Conservation (phyloP, 2,888 invertebrate species). For the Xylota segnis region DNA sequence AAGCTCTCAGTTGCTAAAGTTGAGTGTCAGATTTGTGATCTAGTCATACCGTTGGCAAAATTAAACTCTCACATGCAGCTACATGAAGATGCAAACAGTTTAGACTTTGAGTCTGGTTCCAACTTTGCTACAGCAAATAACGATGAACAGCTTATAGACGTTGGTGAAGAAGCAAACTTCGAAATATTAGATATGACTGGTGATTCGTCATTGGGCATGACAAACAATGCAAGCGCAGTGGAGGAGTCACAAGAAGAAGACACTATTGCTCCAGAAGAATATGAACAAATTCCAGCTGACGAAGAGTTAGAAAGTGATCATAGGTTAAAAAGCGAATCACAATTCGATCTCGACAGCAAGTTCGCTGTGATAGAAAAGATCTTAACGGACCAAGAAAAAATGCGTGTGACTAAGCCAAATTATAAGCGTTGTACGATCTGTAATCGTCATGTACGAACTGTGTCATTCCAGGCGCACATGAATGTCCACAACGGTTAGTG, state of each 20-base stretch:
- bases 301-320: slow-evolving; percentile 20
- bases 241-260: slow-evolving; percentile 47
- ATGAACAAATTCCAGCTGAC: slow-evolving; percentile 25
- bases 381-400: slow-evolving; percentile 56
- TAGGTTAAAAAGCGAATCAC: slow-evolving; percentile 21
- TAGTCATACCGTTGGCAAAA: slow-evolving; percentile 30
- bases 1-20: slow-evolving; percentile 37
- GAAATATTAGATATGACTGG: slow-evolving; percentile 50
- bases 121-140: slow-evolving; percentile 20
- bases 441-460: slow-evolving; percentile 32
- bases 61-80: slow-evolving; percentile 54
- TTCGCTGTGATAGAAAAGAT: slow-evolving; percentile 55
- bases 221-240: neutral
- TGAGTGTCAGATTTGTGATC: slow-evolving; percentile 67
- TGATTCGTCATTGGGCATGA: slow-evolving; percentile 7
- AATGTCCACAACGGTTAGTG: slow-evolving; percentile 67
- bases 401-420: slow-evolving; percentile 28
- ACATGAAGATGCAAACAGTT: slow-evolving; percentile 46
- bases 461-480: slow-evolving; percentile 59
- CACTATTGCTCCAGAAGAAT: neutral
- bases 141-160: slow-evolving; percentile 57
- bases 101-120: slow-evolving; percentile 23
- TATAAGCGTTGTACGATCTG: slow-evolving; percentile 58
- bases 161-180: slow-evolving; percentile 53
- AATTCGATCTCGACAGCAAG: slow-evolving; percentile 21